Conservation (phyloP, 2,797 vertebrate species). For the Microctenopoma steveboyesi region DNA sequence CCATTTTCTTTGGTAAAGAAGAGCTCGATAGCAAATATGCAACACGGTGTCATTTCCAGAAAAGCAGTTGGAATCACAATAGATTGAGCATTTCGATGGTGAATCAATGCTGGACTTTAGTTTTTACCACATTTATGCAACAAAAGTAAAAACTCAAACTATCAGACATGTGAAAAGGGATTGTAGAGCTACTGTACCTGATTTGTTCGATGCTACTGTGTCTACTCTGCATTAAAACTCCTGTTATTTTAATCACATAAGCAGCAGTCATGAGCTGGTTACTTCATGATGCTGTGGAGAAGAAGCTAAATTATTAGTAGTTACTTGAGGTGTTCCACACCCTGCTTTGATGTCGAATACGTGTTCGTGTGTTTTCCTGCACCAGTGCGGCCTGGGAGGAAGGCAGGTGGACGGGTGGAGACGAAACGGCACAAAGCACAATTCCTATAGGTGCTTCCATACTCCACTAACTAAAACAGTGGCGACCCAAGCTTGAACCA, state of each 20-base stretch:
- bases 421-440: slow-evolving; percentile 12
- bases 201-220: background rate
- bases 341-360: background rate
- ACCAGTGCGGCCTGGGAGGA: background rate
- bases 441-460: slow-evolving; percentile 26
- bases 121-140: too few relatives aligned
- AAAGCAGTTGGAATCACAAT: background rate
- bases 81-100: background rate
- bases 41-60: background rate
- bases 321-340: slow-evolving; percentile 1
- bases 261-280: background rate
- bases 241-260: background rate
- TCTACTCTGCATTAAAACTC: background rate
- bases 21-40: slow-evolving; percentile 4
- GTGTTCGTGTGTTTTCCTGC: slow-evolving; percentile 19
- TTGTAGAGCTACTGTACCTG: background rate
- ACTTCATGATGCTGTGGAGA: background rate
- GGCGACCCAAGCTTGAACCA: slow-evolving; percentile 14
- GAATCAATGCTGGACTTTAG: too few relatives aligned
- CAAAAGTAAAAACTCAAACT: too few relatives aligned
- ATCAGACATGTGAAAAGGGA: background rate
- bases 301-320: slow-evolving; percentile 2
- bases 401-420: background rate
- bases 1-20: slow-evolving; percentile 4
- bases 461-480: slow-evolving; percentile 33